Evolutionary conservation across 2,113 vertebrate genomes (phyloP).

Genomic region (Abramis brama): DNA sequence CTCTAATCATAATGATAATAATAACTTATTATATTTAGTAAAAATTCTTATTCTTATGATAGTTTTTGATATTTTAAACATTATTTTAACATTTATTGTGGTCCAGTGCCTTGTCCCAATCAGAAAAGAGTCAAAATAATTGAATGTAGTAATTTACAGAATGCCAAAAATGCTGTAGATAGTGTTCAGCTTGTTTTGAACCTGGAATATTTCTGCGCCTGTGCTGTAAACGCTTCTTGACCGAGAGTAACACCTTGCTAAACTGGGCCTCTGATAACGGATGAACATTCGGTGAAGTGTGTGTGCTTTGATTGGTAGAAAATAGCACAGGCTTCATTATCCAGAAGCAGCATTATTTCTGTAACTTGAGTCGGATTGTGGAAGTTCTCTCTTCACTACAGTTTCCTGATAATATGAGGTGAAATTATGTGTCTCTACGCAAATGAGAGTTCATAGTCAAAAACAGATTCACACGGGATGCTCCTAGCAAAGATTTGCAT

Average conservation of each 20-base stretch:
- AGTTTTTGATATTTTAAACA: not conserved
- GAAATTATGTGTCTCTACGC: conserved; percentile 13
- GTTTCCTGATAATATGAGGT: conserved; percentile 18
- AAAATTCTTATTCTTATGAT: too few relatives aligned
- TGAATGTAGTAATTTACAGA: not conserved
- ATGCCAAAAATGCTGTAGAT: not conserved
- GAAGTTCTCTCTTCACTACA: not conserved
- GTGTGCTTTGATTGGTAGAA: conserved; percentile 37
- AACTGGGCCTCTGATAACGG: conserved; percentile 26
- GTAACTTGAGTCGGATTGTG: conserved; percentile 7
- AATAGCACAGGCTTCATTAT: conserved; percentile 18
- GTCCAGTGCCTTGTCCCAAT: not conserved
- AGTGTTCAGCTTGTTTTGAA: not conserved
- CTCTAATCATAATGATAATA: not conserved
- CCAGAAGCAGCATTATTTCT: conserved; percentile 10
- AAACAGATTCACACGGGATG: conserved; percentile 1
- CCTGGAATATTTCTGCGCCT: not conserved
- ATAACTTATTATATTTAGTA: not conserved
- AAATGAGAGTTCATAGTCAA: conserved; percentile 14
- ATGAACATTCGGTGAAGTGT: conserved; percentile 10
- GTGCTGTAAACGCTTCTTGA: not conserved
- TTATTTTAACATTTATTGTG: not conserved
- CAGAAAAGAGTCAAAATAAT: not conserved
- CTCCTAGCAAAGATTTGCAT: not conserved
- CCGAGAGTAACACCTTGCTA: conserved; percentile 18